phyloP scores from a whole-genome alignment of 2,888 invertebrate species.

The Muschampia plurimacula region DNA sequence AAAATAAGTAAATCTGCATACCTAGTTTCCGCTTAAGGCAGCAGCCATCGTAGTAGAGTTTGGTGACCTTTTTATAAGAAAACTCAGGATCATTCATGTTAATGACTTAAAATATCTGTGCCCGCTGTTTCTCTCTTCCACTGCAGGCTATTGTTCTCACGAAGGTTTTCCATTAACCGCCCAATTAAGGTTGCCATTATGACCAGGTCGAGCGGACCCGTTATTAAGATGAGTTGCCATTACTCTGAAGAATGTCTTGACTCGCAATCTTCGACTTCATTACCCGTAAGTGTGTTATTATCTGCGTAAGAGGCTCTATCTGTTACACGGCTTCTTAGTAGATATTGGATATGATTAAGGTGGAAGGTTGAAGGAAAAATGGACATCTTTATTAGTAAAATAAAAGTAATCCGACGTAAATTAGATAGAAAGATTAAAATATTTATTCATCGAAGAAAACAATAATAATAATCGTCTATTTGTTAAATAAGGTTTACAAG shows the following conservation, averaged over 20 bases:
- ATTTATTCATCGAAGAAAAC: too few species aligned
- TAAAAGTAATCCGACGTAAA: too few species aligned
- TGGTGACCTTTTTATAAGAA: neutral
- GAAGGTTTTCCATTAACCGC: conserved; percentile 53
- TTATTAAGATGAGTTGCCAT: conserved; percentile 48
- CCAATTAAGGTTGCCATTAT: conserved; percentile 61
- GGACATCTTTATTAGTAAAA: too few species aligned
- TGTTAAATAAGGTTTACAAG: too few species aligned
- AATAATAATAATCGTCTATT: too few species aligned
- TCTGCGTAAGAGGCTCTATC: conserved; percentile 26
- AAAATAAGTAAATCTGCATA: neutral
- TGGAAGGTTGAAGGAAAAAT: neutral
- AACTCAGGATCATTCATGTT: neutral
- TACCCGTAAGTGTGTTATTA: conserved; percentile 36
- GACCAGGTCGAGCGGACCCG: conserved; percentile 43
- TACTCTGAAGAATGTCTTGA: conserved; percentile 45
- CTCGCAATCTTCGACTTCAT: conserved; percentile 39
- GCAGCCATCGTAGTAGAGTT: neutral
- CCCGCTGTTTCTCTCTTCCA: conserved; percentile 23
- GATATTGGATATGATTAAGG: neutral
- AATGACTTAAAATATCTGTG: conserved; percentile 42
- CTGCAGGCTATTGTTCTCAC: conserved; percentile 26
- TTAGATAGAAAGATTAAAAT: too few species aligned
- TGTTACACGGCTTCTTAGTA: neutral
- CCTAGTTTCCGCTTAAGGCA: neutral